These are phyloP conservation scores for Crocodylus rhombifer DNA, from an alignment of 2,797 vertebrate genomes.

Conservation along the genomic window DNA sequence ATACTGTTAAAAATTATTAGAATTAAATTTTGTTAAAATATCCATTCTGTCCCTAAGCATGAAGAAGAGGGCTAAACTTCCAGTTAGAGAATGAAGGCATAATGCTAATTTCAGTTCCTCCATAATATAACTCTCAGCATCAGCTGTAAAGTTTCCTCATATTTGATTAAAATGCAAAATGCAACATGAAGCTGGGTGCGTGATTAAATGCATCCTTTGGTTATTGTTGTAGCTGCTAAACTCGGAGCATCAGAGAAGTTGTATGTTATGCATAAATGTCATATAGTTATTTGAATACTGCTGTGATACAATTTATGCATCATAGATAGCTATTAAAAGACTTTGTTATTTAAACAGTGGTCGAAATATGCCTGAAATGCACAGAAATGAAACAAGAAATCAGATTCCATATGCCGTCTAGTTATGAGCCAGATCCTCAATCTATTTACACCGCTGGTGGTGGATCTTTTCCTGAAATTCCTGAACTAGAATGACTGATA, in stretches of 20 bases:
- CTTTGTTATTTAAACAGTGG: not conserved
- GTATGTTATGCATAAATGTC: not conserved
- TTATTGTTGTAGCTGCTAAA: not conserved
- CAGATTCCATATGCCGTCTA: not conserved
- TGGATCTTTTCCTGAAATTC: not conserved
- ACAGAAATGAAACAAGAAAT: not conserved
- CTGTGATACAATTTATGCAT: not conserved
- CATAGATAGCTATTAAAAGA: not conserved
- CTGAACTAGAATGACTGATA: not conserved
- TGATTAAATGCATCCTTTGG: not conserved
- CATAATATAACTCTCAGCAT: conserved; percentile 1
- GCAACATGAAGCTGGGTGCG: not conserved
- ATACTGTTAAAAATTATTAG: conserved; percentile 11
- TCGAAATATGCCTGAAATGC: not conserved
- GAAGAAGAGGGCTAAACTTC: not conserved
- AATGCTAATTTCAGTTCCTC: not conserved
- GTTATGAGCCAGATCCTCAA: not conserved
- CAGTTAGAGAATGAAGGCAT: not conserved
- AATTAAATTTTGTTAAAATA: not conserved
- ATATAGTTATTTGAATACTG: not conserved
- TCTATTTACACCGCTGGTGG: not conserved
- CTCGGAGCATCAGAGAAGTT: not conserved
- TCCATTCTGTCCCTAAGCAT: not conserved
- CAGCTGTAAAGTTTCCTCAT: not conserved
- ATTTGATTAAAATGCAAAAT: conserved; percentile 15